Evolutionary conservation across 2,797 vertebrate species (phyloP).

Genomic region (Scyliorhinus canicula): DNA sequence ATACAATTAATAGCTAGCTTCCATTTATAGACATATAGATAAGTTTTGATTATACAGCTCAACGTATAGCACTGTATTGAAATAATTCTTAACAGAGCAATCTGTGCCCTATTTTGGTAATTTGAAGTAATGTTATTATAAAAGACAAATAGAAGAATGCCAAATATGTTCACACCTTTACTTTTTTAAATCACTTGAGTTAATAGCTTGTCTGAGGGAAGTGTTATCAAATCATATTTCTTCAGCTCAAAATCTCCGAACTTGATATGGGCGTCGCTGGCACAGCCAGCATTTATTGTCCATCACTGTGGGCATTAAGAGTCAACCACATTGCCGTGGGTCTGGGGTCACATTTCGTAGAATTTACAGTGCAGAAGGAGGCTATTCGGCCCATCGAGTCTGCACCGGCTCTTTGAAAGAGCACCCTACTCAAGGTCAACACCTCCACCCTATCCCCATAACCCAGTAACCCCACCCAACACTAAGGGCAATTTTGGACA

Average conservation of each 20-base stretch:
- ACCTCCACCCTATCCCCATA: no score
- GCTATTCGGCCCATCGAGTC: no score
- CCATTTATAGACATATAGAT: neutral
- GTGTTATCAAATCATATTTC: neutral
- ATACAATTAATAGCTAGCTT: neutral
- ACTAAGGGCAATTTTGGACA: no score
- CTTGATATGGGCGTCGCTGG: no score
- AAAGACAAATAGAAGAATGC: neutral
- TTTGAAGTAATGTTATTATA: neutral
- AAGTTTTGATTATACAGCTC: neutral
- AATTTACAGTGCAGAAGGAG: no score
- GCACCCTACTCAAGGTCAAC: no score
- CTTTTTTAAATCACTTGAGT: neutral
- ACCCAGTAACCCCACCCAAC: no score
- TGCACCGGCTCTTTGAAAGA: no score
- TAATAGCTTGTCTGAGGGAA: neutral
- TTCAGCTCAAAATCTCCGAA: neutral
- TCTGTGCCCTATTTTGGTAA: neutral
- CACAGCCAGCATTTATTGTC: no score
- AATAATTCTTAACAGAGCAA: neutral
- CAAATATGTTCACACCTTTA: neutral
- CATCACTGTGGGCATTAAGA: no score
- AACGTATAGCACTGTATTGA: neutral
- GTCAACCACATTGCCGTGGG: no score
- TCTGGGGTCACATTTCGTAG: no score